Percentiles rank a stretch among this genome's conserved stretches.
Evolutionary conservation across 2,113 vertebrate species (phyloP).

Genomic region (Hemicordylus capensis): DNA sequence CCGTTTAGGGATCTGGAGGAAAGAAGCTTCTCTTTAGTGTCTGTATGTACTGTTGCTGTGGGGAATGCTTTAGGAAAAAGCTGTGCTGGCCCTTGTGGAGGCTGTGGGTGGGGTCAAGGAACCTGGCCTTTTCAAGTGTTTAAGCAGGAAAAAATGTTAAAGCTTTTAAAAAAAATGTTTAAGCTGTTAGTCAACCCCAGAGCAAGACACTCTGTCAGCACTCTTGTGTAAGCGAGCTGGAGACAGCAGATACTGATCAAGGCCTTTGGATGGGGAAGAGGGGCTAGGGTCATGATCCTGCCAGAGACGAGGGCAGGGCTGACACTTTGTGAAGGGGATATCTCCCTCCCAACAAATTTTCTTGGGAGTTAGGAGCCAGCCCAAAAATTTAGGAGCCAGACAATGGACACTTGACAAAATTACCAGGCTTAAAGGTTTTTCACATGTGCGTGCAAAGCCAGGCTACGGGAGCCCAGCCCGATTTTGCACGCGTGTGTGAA

Average conservation of each 20-base stretch:
- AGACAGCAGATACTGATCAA: too few relatives aligned
- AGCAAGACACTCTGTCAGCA: neutral
- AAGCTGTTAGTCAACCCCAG: neutral
- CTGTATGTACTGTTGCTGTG: neutral
- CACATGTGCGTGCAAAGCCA: too few relatives aligned
- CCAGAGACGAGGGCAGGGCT: too few relatives aligned
- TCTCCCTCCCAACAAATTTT: too few relatives aligned
- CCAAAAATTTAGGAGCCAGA: too few relatives aligned
- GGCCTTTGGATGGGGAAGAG: neutral
- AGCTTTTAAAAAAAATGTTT: neutral
- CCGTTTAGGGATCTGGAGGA: too few relatives aligned
- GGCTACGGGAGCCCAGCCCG: too few relatives aligned
- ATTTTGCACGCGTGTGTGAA: too few relatives aligned
- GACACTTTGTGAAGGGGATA: neutral
- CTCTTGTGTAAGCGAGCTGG: neutral
- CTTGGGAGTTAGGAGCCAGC: too few relatives aligned
- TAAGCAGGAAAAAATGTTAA: neutral
- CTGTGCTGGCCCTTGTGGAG: too few relatives aligned
- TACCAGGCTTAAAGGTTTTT: too few relatives aligned
- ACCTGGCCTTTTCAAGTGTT: neutral
- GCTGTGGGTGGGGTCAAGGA: neutral
- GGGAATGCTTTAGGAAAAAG: neutral
- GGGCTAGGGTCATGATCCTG: neutral
- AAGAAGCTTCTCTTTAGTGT: neutral
- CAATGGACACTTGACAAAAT: too few relatives aligned